phyloP scores from a whole-genome alignment of 2,888 invertebrate genomes.

The Euproctis similis region DNA sequence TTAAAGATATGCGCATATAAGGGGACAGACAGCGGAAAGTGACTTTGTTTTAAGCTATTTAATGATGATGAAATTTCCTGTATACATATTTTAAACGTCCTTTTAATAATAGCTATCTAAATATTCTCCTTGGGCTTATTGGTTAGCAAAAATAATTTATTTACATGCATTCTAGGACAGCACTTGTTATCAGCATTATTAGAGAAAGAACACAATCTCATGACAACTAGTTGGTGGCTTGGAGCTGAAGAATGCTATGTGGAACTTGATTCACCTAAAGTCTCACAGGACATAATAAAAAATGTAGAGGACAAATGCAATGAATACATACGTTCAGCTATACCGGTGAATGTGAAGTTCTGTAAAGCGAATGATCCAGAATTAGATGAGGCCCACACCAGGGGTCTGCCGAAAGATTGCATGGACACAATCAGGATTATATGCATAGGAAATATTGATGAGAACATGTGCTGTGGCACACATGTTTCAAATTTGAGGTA shows the following conservation, averaged over 20 bases:
- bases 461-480: slow-evolving; percentile 92
- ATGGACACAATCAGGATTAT: slow-evolving; percentile 85
- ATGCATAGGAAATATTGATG: slow-evolving; percentile 84
- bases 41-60: too few species aligned
- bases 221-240: slow-evolving; percentile 89
- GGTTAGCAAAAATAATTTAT: too few species aligned
- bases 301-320: slow-evolving; percentile 80
- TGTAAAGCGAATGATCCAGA: slow-evolving; percentile 78
- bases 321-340: slow-evolving; percentile 78
- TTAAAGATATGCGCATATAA: too few species aligned
- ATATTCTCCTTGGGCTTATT: too few species aligned
- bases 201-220: slow-evolving; percentile 79
- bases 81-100: too few species aligned
- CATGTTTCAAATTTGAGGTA: slow-evolving; percentile 84
- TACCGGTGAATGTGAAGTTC: slow-evolving; percentile 79
- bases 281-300: slow-evolving; percentile 68
- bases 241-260: slow-evolving; percentile 84
- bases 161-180: slow-evolving; percentile 79
- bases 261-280: slow-evolving; percentile 77
- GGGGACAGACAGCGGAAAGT: too few species aligned
- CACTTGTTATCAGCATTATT: slow-evolving; percentile 88
- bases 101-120: too few species aligned
- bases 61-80: too few species aligned
- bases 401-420: slow-evolving; percentile 88
- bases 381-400: slow-evolving; percentile 74